Evolutionary conservation across 2,113 vertebrate genomes (phyloP), one percentile per base, ranked within the genome.

Genomic region (Proteles cristata): DNA sequence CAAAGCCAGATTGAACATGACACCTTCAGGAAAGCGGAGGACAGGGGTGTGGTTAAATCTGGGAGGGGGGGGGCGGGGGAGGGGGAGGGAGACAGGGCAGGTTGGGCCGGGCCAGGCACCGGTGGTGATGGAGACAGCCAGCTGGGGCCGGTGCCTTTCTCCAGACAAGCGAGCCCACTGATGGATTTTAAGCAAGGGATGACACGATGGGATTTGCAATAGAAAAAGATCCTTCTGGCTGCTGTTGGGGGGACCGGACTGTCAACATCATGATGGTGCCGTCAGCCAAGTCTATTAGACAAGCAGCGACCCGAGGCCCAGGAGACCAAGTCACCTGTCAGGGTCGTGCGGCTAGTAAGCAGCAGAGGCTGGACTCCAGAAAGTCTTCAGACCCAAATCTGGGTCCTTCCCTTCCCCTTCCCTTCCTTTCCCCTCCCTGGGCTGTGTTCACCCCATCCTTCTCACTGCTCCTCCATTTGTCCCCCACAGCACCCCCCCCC

Each of bases 341-440:
- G 39, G 35, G 69, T 25, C 21, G 26, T 1, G 26, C 1, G 53
- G 39, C 50, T 21, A 21, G 53, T 21, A 11, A n/a, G 63, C 1
- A 0, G 1, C 63, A 19, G 90, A 88, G 86, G 25, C 68, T 0
- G 4, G 83, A 19, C 28, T 19, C 50, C 58, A 25, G 43, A 12
- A 21, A 9, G 66, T 7, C 84, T 63, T 39, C 63, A 10, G 11
- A 1, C 53, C 33, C 53, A 35, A 1, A 25, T 43, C 71, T 8
- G 61, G 76, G 15, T 26, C 33, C 65, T 53, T 8, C 25, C 35
- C 23, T n/a, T n/a, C n/a, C n/a, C n/a, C n/a, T n/a, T n/a, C n/a
- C n/a, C n/a, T n/a, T n/a, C n/a, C n/a, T n/a, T n/a, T 8, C 6
- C 26, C 4, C 0, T 1, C 17, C 43, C 50, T 11, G 4, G 5